phyloP scores from a whole-genome alignment of 2,797 vertebrate species.

The Valencia hispanica region DNA sequence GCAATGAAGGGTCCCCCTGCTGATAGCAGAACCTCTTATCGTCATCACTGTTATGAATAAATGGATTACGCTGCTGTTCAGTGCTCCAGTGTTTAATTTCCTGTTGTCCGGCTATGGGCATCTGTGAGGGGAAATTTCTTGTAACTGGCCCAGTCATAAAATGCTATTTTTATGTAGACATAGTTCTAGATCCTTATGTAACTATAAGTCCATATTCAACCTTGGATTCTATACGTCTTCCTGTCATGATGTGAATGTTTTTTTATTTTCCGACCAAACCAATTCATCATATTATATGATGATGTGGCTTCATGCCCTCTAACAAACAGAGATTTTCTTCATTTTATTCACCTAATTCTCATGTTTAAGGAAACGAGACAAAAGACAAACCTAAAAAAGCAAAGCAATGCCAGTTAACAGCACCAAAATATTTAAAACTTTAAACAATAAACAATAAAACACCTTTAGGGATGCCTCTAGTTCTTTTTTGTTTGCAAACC shows the following conservation, averaged over 20 bases:
- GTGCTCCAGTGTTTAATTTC: conserved; percentile 75
- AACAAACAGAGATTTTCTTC: neutral
- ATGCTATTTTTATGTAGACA: conserved; percentile 13
- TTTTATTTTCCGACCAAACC: no score
- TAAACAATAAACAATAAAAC: neutral
- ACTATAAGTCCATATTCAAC: neutral
- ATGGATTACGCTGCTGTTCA: conserved; percentile 39
- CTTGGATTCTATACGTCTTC: neutral
- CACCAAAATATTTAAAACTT: neutral
- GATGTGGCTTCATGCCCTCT: neutral
- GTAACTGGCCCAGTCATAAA: conserved; percentile 33
- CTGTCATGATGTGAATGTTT: neutral
- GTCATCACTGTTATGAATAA: conserved; percentile 56
- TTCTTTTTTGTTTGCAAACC: no score
- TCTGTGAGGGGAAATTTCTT: conserved; percentile 44
- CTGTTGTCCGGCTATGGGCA: conserved; percentile 65
- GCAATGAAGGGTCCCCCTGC: conserved; percentile 48
- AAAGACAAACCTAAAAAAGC: neutral
- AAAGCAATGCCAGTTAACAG: neutral
- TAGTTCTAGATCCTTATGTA: neutral
- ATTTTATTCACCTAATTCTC: neutral
- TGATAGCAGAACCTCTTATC: conserved; percentile 50
- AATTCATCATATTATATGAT: neutral
- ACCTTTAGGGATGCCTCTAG: no score
- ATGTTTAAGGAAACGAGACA: neutral